Evolutionary conservation across 2,113 vertebrate species (phyloP).

Genomic region (Sardina pilchardus): DNA sequence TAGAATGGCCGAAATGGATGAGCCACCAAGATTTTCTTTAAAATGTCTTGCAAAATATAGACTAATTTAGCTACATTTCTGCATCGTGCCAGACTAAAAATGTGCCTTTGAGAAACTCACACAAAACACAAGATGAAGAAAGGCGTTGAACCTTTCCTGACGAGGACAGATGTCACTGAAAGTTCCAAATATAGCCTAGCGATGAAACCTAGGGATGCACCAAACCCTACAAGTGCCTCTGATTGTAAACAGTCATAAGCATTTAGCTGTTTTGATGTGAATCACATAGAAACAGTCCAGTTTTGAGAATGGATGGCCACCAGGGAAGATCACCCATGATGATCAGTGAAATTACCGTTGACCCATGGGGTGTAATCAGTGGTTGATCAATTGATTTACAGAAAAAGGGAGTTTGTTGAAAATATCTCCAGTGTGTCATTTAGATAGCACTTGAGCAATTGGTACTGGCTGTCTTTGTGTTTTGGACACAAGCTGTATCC

Average conservation of each 20-base stretch:
- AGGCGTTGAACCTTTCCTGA: background rate
- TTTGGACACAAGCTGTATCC: slow-evolving; percentile 33
- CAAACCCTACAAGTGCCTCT: background rate
- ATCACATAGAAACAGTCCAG: background rate
- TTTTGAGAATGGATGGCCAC: background rate
- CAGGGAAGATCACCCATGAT: background rate
- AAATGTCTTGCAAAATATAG: background rate
- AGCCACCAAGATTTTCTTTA: background rate
- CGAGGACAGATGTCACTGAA: background rate
- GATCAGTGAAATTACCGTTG: background rate
- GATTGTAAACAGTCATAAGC: background rate
- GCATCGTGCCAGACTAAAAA: too few species aligned
- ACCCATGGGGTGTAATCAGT: background rate
- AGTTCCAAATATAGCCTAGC: background rate
- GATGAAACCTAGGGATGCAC: background rate
- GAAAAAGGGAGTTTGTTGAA: slow-evolving; percentile 22
- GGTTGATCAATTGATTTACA: slow-evolving; percentile 18
- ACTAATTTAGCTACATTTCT: background rate
- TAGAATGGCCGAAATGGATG: background rate
- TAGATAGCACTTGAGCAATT: slow-evolving; percentile 29
- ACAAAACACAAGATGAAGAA: background rate
- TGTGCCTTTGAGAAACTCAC: background rate
- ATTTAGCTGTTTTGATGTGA: background rate
- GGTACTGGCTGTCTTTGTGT: slow-evolving; percentile 31
- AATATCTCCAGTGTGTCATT: slow-evolving; percentile 26